Evolutionary conservation across 2,113 vertebrate genomes (phyloP).

Genomic region (Ursus arctos): DNA sequence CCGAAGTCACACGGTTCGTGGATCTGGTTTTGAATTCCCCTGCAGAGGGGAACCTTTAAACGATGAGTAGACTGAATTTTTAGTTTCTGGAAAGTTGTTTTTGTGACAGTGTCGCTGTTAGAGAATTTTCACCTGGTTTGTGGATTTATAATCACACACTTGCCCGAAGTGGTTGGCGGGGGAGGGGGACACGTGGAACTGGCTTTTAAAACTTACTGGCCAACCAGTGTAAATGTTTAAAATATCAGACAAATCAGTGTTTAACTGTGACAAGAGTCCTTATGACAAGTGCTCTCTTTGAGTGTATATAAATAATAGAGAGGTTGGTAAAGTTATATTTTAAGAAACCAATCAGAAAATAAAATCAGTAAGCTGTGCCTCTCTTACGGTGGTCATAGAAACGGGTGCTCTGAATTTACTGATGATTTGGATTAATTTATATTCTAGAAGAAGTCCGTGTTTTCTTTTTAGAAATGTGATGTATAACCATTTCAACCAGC

Average conservation of each 20-base stretch:
- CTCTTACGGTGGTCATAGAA: not conserved
- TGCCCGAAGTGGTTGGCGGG: not conserved
- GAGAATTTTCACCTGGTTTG: not conserved
- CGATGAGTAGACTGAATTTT: not conserved
- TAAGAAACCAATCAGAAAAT: not conserved
- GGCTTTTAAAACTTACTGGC: not conserved
- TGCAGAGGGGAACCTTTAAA: not conserved
- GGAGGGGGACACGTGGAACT: not conserved
- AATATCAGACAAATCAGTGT: not conserved
- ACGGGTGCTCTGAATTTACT: not conserved
- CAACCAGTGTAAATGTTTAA: not conserved
- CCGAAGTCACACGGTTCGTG: not conserved
- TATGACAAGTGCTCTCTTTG: not conserved
- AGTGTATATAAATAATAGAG: not conserved
- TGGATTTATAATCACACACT: not conserved
- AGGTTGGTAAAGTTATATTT: not conserved
- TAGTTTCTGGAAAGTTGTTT: not conserved
- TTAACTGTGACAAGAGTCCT: not conserved
- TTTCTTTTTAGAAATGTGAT: slow-evolving; percentile 25
- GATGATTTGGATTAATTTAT: slow-evolving; percentile 14
- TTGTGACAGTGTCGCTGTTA: not conserved
- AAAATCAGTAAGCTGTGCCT: not conserved
- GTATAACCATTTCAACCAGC: not conserved
- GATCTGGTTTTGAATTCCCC: not conserved
- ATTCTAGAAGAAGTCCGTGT: not conserved